Base-by-base conservation (phyloP, 2,888 invertebrate species). In the Yponomeuta plumbellus region DNA sequence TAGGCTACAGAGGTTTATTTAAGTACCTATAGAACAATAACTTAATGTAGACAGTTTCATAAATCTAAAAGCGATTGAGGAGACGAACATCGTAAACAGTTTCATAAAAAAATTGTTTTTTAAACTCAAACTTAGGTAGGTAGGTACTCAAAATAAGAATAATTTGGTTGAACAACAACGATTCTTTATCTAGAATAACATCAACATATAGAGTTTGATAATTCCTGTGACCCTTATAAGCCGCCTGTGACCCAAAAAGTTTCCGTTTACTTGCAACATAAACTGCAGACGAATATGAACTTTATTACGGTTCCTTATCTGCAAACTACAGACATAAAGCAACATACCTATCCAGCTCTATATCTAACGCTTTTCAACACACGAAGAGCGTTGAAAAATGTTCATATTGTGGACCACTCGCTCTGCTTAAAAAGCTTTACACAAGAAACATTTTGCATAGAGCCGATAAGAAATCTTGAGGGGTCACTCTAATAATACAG, bases 381-480 rank as follows among this genome's bases (percentile, higher is more conserved):
- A 52, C 44, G 44, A 17, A 52, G 44, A 52, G 44, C 44, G 44
- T 17, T 52, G 44, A 52, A 52, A 52, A 52, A 52, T 52, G 44
- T 17, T 52, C 44, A 52, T 52, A 52, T 52, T 52, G 17, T 17
- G 44, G 17, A 52, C 17, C 17, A 52, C 44, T 52, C 44, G 44
- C 5, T 52, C 44, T n/a, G 66, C 66, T 70, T 67, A 67, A 70
- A 71, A 75, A 70, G 74, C 59, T 59, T 21, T 22, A 23, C 22
- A 5, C 11, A 22, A 59, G 76, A 76, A 79, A 79, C 79, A 77
- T 79, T 80, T 84, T 79, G 83, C 81, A 80, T 80, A 74, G 72
- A 75, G 69, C 69, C 74, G 85, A 86, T 85, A 85, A 82, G 72
- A 59, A 72, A 86, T 85, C 83, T 79, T 52, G 59, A 5, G 59